phyloP scores from a whole-genome alignment of 2,888 invertebrate species.

The Emesis furor region DNA sequence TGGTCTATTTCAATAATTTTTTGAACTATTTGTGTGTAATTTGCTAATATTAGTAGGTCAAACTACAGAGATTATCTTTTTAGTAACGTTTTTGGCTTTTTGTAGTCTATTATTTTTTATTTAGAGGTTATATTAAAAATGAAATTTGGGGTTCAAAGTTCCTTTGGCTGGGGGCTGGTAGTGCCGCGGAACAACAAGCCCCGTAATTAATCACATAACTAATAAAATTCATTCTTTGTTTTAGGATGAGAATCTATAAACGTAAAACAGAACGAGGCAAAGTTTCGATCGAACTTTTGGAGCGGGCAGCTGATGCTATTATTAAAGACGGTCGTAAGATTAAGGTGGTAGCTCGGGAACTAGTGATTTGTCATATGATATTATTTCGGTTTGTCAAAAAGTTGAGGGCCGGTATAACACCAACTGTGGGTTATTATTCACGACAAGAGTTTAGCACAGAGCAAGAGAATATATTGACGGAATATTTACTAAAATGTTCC shows the following conservation, averaged over 20 bases:
- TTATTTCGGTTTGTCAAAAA: neutral
- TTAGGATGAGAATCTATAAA: neutral
- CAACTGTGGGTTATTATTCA: neutral
- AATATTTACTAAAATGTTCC: no score
- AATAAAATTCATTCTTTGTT: neutral
- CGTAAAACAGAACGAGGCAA: conserved; percentile 1
- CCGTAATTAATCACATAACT: neutral
- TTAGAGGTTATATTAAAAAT: neutral
- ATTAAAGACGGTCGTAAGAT: conserved; percentile 20
- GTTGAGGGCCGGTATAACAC: neutral
- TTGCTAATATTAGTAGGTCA: no score
- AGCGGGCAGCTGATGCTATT: conserved; percentile 29
- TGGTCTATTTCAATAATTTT: no score
- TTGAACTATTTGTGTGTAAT: no score
- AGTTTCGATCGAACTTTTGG: conserved; percentile 21
- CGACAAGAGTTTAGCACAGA: no score
- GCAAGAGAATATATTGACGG: no score
- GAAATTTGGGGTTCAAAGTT: neutral
- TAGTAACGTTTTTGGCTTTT: no score
- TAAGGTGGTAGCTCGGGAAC: neutral
- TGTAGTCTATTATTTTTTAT: no score
- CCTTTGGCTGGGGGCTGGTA: neutral
- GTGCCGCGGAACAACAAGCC: conserved; percentile 2
- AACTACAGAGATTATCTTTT: no score
- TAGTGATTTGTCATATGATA: conserved; percentile 14